A percentile compares a stretch with the other conserved stretches of the same genome.
phyloP scores from a whole-genome alignment of 1,140 invertebrate genomes.

The Notospermus geniculatus region DNA sequence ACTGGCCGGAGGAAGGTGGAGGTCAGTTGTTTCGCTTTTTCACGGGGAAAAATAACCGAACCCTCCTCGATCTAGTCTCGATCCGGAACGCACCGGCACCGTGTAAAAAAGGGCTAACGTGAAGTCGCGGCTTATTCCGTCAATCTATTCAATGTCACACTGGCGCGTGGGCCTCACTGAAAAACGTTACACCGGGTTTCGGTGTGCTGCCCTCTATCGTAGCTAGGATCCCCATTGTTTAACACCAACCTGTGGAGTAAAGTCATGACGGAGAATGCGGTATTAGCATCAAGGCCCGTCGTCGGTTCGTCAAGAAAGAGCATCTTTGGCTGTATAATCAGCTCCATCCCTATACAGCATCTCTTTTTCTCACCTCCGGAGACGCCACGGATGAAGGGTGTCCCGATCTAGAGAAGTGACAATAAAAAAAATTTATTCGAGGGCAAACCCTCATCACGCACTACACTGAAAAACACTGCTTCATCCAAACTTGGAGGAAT shows the following conservation, averaged over 20 bases:
- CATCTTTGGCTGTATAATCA: slow-evolving; percentile 53
- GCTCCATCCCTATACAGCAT: slow-evolving; percentile 55
- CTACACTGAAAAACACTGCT: slow-evolving; percentile 1
- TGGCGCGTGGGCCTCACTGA: no score
- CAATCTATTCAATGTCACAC: no score
- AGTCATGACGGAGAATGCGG: slow-evolving; percentile 52
- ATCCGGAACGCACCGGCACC: no score
- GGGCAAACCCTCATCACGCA: no score
- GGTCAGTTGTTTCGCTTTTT: no score
- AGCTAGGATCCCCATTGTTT: background rate
- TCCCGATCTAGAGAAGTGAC: slow-evolving; percentile 40
- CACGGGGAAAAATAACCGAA: no score
- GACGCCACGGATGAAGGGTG: slow-evolving; percentile 52
- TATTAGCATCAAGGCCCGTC: slow-evolving; percentile 55
- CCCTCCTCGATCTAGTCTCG: no score
- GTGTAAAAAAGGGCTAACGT: no score
- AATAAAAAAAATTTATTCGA: background rate
- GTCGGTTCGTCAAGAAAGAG: slow-evolving; percentile 57
- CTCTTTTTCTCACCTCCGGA: slow-evolving; percentile 55
- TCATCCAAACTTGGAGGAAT: background rate
- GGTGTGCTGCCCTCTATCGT: no score
- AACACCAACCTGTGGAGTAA: slow-evolving; percentile 42
- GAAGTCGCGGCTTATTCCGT: no score
- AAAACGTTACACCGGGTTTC: no score
- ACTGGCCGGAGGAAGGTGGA: no score